Percentiles rank a stretch among this genome's conserved stretches.
Conservation (phyloP, 2,113 vertebrate species). For the Takifugu bimaculatus region DNA sequence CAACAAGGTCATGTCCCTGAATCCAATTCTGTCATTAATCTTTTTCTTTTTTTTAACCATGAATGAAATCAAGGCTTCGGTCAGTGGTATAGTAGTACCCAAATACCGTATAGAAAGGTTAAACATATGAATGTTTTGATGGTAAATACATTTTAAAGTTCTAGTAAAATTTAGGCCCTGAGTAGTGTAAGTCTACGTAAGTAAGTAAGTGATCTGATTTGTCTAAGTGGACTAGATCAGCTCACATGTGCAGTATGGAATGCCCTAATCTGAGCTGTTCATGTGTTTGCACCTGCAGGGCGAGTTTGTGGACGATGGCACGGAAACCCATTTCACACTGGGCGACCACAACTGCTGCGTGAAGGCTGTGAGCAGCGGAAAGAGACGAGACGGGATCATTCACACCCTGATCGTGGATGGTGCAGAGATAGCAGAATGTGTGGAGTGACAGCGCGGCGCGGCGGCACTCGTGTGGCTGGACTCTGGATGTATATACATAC, state of each 20-base stretch:
- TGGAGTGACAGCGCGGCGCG: slow-evolving; percentile 68
- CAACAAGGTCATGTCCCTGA: not conserved
- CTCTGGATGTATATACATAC: slow-evolving; percentile 25
- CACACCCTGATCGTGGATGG: slow-evolving; percentile 90
- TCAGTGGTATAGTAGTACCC: too few species aligned
- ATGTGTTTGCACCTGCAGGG: slow-evolving; percentile 72
- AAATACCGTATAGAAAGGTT: too few species aligned
- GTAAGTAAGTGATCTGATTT: too few species aligned
- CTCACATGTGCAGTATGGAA: too few species aligned
- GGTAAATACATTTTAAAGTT: too few species aligned
- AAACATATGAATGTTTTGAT: too few species aligned
- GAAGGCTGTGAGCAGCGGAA: slow-evolving; percentile 97
- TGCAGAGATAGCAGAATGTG: slow-evolving; percentile 83
- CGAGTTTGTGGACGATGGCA: slow-evolving; percentile 98
- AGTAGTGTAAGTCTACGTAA: too few species aligned
- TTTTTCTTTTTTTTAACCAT: not conserved
- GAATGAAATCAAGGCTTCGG: too few species aligned
- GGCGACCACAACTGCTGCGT: slow-evolving; percentile 89
- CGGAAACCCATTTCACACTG: slow-evolving; percentile 93
- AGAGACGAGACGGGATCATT: slow-evolving; percentile 90
- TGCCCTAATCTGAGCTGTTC: not conserved
- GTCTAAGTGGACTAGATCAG: too few species aligned
- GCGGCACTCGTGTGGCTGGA: not conserved
- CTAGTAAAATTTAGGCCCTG: too few species aligned
- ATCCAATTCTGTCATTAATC: not conserved